Percentiles rank a stretch among this genome's conserved stretches.
Conservation (phyloP, 2,113 vertebrate genomes). For the Pedionomus torquatus region DNA sequence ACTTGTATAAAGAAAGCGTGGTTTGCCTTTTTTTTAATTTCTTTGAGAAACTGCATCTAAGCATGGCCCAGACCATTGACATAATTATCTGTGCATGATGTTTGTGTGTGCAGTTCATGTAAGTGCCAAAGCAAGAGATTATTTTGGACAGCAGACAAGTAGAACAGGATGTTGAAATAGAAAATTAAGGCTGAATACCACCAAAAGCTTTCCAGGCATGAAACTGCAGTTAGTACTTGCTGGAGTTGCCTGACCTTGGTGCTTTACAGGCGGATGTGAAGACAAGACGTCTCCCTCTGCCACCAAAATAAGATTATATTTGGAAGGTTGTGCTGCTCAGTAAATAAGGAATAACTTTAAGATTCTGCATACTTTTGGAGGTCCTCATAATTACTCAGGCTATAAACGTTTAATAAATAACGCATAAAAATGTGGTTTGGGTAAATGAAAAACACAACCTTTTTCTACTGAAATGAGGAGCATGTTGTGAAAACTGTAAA, state of each 20-base stretch:
- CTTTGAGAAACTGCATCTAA: neutral
- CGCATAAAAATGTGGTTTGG: neutral
- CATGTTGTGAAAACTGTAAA: neutral
- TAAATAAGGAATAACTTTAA: neutral
- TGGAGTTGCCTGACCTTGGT: neutral
- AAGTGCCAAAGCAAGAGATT: neutral
- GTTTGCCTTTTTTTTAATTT: accelerated
- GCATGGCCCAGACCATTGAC: neutral
- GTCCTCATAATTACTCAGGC: neutral
- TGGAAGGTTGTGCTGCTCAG: neutral
- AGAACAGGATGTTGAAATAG: neutral
- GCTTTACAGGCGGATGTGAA: neutral
- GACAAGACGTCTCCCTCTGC: neutral
- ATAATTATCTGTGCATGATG: neutral
- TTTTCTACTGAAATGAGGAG: neutral
- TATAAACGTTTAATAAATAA: neutral
- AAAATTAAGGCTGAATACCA: neutral
- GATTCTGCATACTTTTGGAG: neutral
- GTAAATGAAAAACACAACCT: neutral
- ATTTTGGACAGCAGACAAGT: neutral
- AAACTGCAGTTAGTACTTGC: neutral
- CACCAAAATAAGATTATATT: neutral
- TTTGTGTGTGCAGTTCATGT: neutral
- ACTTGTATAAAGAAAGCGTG: neutral
- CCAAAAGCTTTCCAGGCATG: neutral